A percentile compares a stretch with the other conserved stretches of the same genome.
Conservation (phyloP, 2,888 invertebrate species). For the Drosophila nr. medialis region DNA sequence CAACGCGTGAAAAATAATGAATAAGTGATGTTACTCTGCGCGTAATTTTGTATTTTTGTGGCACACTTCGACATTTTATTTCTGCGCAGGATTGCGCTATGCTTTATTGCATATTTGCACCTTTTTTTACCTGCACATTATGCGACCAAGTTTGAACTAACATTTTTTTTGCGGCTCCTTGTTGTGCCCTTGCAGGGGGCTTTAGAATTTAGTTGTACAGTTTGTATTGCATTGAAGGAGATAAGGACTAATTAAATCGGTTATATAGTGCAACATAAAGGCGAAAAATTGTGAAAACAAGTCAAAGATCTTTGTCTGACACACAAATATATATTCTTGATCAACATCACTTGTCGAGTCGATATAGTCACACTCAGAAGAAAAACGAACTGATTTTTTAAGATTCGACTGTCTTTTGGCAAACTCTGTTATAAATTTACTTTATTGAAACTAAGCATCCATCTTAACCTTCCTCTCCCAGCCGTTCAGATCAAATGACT, state of each 20-base stretch:
- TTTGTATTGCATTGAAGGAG: background rate
- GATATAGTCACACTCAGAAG: background rate
- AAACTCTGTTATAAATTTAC: background rate
- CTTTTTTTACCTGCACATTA: conserved; percentile 52
- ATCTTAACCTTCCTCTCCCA: background rate
- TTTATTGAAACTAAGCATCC: no score
- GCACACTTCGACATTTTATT: conserved; percentile 56
- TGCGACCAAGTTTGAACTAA: conserved; percentile 60
- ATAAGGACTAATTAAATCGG: background rate
- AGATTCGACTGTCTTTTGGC: background rate
- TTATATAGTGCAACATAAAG: background rate
- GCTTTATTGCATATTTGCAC: conserved; percentile 67
- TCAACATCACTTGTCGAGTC: background rate
- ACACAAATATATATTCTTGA: background rate
- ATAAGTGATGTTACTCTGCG: conserved; percentile 60
- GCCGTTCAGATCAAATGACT: background rate
- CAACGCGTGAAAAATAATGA: conserved; percentile 69
- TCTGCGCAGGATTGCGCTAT: conserved; percentile 26
- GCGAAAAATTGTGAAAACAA: background rate
- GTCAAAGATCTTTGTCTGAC: background rate
- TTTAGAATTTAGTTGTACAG: background rate
- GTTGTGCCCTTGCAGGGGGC: background rate
- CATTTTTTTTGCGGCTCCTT: conserved; percentile 5
- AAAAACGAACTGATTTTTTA: background rate
- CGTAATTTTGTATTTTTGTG: conserved; percentile 51